A percentile compares a stretch with the other conserved stretches of the same genome.
Evolutionary conservation across 2,113 vertebrate genomes (phyloP).

Genomic region (Cinclus cinclus): DNA sequence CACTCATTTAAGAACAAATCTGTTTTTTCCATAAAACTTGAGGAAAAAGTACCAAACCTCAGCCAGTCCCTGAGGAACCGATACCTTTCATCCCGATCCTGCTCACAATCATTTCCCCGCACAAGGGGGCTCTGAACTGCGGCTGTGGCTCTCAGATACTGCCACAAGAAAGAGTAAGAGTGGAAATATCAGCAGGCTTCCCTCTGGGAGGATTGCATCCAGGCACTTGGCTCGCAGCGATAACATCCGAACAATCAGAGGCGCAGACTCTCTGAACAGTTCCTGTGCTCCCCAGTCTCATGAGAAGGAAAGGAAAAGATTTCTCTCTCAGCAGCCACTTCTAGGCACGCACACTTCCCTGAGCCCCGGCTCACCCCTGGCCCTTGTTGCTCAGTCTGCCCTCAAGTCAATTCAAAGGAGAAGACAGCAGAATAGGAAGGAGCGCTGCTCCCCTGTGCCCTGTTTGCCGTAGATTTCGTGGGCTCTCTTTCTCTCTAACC

Average conservation of each 20-base stretch:
- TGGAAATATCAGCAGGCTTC: background rate
- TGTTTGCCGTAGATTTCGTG: background rate
- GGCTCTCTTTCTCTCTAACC: background rate
- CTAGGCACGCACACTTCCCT: background rate
- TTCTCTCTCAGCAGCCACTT: background rate
- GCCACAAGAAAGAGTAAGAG: background rate
- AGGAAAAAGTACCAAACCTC: background rate
- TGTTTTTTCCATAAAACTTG: background rate
- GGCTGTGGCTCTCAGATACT: background rate
- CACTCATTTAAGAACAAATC: background rate
- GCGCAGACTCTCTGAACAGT: background rate
- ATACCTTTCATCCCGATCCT: background rate
- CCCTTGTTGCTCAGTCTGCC: background rate
- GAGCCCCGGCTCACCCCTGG: background rate
- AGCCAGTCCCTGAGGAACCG: background rate
- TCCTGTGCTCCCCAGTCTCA: background rate
- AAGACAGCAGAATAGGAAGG: rapidly evolving
- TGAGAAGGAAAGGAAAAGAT: background rate
- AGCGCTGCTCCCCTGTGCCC: background rate
- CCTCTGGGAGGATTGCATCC: background rate
- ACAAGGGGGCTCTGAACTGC: background rate
- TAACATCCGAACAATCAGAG: background rate
- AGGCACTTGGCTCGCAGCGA: background rate
- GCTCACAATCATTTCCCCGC: background rate
- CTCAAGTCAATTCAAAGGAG: background rate